phyloP scores from a whole-genome alignment of 2,797 vertebrate species.

The Poecilia gillii region DNA sequence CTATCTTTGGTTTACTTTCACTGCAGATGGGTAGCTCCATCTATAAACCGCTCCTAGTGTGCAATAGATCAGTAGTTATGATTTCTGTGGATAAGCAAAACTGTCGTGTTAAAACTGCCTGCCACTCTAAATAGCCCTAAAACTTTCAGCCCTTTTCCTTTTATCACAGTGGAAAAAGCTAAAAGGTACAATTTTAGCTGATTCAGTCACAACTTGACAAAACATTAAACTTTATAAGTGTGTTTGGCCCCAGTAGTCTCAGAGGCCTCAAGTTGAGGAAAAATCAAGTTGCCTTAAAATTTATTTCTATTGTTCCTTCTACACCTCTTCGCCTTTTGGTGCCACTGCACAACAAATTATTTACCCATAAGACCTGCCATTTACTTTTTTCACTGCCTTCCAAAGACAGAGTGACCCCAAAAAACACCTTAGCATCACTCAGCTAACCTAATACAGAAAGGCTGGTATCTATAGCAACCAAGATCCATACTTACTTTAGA shows the following conservation, averaged over 20 bases:
- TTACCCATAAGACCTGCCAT: conserved; percentile 43
- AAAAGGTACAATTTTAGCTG: not conserved
- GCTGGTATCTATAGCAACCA: conserved; percentile 74
- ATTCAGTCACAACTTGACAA: conserved; percentile 32
- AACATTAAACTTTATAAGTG: conserved; percentile 8
- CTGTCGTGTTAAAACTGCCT: conserved; percentile 3
- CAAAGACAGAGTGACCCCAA: conserved; percentile 40
- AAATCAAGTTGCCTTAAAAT: conserved; percentile 15
- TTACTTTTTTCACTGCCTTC: conserved; percentile 61
- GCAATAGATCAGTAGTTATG: not conserved
- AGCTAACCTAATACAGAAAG: conserved; percentile 53
- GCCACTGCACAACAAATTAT: conserved; percentile 40
- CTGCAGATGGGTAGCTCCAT: not conserved
- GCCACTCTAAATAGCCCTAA: not conserved
- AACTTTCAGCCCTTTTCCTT: not conserved
- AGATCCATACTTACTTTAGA: conserved; percentile 53
- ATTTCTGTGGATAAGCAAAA: not conserved
- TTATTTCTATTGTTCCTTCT: conserved; percentile 15
- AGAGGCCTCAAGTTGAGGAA: conserved; percentile 17
- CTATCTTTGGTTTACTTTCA: not conserved
- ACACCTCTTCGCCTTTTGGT: conserved; percentile 26
- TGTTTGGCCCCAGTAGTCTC: conserved; percentile 8
- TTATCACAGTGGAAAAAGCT: not conserved
- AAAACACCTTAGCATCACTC: conserved; percentile 36
- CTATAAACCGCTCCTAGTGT: not conserved